phyloP scores from a whole-genome alignment of 2,113 vertebrate species.

The Phrynocephalus versicolor region DNA sequence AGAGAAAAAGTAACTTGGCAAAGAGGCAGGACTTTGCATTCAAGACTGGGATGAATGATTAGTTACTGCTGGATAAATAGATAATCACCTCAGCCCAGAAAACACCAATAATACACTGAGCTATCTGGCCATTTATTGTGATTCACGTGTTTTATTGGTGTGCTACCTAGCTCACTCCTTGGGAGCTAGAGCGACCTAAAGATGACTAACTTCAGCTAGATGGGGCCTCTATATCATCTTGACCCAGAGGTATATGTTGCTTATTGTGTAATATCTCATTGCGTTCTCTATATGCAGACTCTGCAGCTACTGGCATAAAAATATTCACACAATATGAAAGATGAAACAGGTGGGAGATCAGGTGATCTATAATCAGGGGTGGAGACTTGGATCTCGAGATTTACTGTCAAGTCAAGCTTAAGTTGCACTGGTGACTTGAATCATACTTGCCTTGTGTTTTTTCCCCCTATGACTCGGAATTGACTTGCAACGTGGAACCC shows the following conservation, averaged over 20 bases:
- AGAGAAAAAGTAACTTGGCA: too few species aligned
- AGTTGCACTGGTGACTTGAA: too few species aligned
- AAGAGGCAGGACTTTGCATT: too few species aligned
- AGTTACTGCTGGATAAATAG: background rate
- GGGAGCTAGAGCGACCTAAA: background rate
- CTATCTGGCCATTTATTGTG: background rate
- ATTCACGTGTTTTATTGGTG: background rate
- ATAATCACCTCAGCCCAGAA: background rate
- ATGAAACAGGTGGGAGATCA: conserved; percentile 33
- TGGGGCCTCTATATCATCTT: background rate
- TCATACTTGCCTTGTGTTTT: too few species aligned
- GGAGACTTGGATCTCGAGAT: too few species aligned
- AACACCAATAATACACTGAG: background rate
- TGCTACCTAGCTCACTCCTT: background rate
- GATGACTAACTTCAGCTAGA: background rate
- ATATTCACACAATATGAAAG: conserved; percentile 23
- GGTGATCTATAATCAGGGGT: background rate
- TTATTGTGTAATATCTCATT: conserved; percentile 11
- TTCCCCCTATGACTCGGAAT: too few species aligned
- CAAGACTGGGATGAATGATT: too few species aligned
- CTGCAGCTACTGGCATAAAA: conserved; percentile 34
- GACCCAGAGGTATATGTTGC: background rate
- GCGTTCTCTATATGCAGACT: background rate
- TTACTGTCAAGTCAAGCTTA: too few species aligned
- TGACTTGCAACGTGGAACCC: too few species aligned